Conservation (phyloP, 1,140 invertebrate genomes). For the Zaprionus lachaisei region DNA sequence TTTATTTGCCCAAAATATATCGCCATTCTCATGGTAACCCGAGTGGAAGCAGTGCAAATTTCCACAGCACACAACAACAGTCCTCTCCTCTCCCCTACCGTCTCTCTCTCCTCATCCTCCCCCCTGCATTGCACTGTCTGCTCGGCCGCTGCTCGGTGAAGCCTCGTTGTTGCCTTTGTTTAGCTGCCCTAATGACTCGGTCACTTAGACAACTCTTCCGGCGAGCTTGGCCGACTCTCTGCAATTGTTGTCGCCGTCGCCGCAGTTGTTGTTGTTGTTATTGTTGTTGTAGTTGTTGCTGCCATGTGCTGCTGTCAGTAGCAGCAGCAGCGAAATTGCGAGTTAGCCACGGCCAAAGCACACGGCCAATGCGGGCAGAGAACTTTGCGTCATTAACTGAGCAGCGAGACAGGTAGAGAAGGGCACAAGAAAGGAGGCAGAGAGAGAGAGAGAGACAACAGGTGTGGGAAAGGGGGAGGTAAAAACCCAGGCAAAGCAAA, state of each 20-base stretch:
- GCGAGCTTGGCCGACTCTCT: constrained; percentile 30
- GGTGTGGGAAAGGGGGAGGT: neutral
- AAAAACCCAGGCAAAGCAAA: neutral
- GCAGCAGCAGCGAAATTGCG: constrained; percentile 51
- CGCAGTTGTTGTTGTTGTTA: constrained; percentile 36
- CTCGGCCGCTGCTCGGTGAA: neutral
- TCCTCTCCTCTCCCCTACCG: neutral
- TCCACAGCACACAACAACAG: neutral
- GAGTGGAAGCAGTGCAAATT: neutral
- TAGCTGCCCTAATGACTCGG: constrained; percentile 56
- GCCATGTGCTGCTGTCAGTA: constrained; percentile 56
- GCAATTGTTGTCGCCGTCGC: constrained; percentile 29
- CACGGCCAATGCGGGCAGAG: constrained; percentile 46
- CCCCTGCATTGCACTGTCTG: neutral
- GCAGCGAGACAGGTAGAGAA: constrained; percentile 8
- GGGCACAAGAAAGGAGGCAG: neutral
- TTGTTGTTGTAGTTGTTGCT: constrained; percentile 35
- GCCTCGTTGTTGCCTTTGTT: constrained; percentile 20
- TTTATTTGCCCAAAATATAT: constrained; percentile 22
- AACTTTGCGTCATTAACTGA: constrained; percentile 69
- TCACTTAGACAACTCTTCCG: constrained; percentile 29
- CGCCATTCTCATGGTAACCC: neutral
- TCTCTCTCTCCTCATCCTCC: neutral
- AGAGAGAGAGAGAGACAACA: neutral
- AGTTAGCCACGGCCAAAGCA: constrained; percentile 54